These are phyloP conservation scores for Spilarctia lutea DNA, from an alignment of 2,888 invertebrate species.

Conservation along the genomic window DNA sequence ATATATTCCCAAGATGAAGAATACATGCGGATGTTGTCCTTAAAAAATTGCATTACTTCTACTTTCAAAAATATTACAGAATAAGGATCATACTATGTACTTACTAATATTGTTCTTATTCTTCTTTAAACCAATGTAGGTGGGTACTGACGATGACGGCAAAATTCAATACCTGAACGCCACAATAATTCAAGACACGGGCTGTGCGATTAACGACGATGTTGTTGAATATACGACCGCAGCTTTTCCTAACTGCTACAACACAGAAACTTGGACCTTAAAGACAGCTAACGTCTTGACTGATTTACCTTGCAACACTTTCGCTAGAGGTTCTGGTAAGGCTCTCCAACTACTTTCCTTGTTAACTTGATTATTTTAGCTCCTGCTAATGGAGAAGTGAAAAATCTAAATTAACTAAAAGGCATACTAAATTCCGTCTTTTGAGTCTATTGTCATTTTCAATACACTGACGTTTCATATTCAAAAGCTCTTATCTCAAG, in stretches of 20 bases:
- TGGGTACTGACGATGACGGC: constrained; percentile 88
- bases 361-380: background rate
- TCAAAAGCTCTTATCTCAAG: no score
- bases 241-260: constrained; percentile 86
- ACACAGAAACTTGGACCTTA: constrained; percentile 82
- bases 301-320: constrained; percentile 89
- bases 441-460: no score
- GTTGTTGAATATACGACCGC: constrained; percentile 62
- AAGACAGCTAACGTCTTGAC: constrained; percentile 83
- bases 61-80: background rate
- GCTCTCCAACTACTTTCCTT: background rate
- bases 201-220: constrained; percentile 82
- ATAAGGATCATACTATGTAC: no score
- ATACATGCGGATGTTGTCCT: no score
- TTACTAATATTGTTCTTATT: background rate
- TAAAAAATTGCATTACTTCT: no score
- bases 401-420: no score
- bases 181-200: constrained; percentile 80
- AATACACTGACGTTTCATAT: no score
- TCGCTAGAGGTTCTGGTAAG: constrained; percentile 89
- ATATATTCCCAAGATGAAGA: no score
- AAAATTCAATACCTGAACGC: constrained; percentile 88
- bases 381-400: background rate
- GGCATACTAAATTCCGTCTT: no score
- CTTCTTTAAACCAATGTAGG: constrained; percentile 61